Conservation (phyloP, 2,888 invertebrate species). For the Timema podura region DNA sequence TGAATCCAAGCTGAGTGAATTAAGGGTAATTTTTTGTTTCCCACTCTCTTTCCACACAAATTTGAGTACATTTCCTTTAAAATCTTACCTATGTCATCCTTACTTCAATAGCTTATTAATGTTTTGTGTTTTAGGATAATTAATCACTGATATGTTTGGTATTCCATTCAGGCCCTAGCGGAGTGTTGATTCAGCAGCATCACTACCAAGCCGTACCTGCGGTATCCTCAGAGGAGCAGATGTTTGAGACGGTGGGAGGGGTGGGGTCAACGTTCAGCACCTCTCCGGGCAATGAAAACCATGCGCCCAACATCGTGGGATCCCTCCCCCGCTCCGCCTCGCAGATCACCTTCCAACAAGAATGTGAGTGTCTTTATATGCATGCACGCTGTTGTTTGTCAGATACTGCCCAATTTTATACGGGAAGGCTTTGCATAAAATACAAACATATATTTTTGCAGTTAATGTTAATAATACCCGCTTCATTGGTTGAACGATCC, state of each 20-base stretch:
- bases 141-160: constrained; percentile 14
- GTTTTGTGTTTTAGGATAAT: no score
- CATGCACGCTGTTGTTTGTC: no score
- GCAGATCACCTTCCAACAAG: constrained; percentile 47
- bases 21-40: no score
- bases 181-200: constrained; percentile 88
- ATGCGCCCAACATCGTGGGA: constrained; percentile 1
- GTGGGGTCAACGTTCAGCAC: constrained; percentile 21
- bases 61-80: constrained; percentile 9
- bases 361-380: constrained; percentile 45
- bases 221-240: constrained; percentile 26
- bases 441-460: no score
- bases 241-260: constrained; percentile 13
- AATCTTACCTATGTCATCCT: constrained; percentile 13
- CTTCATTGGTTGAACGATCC: no score
- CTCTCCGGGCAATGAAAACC: constrained; percentile 23
- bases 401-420: no score
- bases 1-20: no score
- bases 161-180: constrained; percentile 66
- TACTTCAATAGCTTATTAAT: no score
- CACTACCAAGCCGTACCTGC: constrained; percentile 84
- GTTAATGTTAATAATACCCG: no score
- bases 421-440: no score
- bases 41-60: neutral
- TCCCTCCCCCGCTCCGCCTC: constrained; percentile 42